Percentiles rank a stretch among this genome's conserved stretches.
phyloP scores from a whole-genome alignment of 2,888 invertebrate genomes.

The Chrysolina oricalcia region DNA sequence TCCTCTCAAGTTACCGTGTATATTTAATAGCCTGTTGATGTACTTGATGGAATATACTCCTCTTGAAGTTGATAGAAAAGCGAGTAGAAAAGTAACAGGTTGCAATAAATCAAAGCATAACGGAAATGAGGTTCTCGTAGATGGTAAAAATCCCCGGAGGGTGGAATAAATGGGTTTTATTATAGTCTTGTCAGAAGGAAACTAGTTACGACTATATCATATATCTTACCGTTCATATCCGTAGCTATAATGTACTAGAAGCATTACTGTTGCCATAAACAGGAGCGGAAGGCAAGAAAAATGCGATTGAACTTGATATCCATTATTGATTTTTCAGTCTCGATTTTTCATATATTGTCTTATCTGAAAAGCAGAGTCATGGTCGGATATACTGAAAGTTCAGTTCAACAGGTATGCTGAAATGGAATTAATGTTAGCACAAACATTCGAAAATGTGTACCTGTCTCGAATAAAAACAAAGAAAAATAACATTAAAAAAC shows the following conservation, averaged over 20 bases:
- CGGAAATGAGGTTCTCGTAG: slow-evolving; percentile 8
- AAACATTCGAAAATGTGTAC: no score
- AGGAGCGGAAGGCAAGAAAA: background rate
- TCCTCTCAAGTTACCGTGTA: background rate
- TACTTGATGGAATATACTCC: background rate
- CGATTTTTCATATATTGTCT: background rate
- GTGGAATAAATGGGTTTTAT: slow-evolving; percentile 10
- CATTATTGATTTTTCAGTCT: background rate
- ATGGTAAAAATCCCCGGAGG: background rate
- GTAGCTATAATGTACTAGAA: background rate
- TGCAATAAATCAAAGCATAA: background rate
- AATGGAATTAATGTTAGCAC: no score
- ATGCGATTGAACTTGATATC: background rate
- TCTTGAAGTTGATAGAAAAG: slow-evolving; percentile 1
- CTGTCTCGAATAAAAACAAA: no score
- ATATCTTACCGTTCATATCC: background rate
- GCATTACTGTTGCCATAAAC: background rate
- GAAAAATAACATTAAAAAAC: no score
- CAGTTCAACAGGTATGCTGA: no score
- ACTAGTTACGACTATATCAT: slow-evolving; percentile 18
- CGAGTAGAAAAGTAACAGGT: slow-evolving; percentile 7
- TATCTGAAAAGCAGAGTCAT: no score
- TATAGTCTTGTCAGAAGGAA: slow-evolving; percentile 8
- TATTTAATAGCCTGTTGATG: slow-evolving; percentile 3
- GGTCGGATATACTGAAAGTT: no score